Conservation (phyloP, 2,113 vertebrate species). For the Lathamus discolor region DNA sequence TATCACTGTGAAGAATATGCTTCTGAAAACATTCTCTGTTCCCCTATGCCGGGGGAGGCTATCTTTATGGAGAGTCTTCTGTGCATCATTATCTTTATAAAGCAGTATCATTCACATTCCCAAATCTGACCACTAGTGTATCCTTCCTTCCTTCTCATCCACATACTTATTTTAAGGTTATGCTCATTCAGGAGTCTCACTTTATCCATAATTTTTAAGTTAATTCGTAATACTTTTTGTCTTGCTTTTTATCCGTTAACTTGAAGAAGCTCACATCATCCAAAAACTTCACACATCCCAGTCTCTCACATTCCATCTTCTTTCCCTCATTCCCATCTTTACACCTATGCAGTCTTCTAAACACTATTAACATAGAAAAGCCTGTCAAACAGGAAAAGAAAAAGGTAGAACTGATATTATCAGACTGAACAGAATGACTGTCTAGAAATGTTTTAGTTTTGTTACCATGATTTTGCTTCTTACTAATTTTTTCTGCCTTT, state of each 20-base stretch:
- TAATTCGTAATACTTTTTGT: not conserved
- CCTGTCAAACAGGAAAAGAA: not conserved
- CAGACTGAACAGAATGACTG: not conserved
- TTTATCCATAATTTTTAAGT: not conserved
- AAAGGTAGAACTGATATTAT: not conserved
- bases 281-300: not conserved
- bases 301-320: not conserved
- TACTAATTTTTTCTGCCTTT: not conserved
- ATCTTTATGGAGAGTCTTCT: not conserved
- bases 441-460: not conserved
- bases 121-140: not conserved
- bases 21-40: not conserved
- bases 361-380: not conserved
- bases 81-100: fast-evolving
- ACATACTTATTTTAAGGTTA: not conserved
- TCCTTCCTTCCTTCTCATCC: not conserved
- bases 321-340: not conserved
- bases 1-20: not conserved
- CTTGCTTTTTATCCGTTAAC: not conserved
- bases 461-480: not conserved
- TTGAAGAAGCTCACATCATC: not conserved
- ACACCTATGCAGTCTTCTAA: not conserved
- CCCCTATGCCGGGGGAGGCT: not conserved
- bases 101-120: not conserved
- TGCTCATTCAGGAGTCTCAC: not conserved